Conservation (phyloP, 1,140 invertebrate species). For the Trigoniulus corallinus region DNA sequence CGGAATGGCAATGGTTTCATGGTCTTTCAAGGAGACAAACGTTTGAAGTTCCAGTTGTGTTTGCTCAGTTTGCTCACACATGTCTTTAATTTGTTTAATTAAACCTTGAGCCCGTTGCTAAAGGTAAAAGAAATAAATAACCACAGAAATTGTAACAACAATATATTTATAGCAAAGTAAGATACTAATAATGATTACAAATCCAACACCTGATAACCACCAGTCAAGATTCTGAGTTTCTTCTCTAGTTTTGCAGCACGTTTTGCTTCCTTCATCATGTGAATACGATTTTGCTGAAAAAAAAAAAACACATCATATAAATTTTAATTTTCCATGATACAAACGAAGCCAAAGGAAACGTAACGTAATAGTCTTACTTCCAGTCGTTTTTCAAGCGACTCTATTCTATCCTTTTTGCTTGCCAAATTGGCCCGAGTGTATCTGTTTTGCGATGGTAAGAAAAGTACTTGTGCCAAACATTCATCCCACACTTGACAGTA, state of each 20-base stretch:
- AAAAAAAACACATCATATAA: not conserved
- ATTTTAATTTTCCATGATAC: not conserved
- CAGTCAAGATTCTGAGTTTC: slow-evolving; percentile 85
- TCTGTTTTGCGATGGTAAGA: slow-evolving; percentile 67
- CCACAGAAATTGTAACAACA: not conserved
- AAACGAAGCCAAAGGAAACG: not conserved
- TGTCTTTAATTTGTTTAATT: slow-evolving; percentile 76
- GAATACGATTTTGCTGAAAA: slow-evolving; percentile 57
- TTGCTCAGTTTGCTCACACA: slow-evolving; percentile 79
- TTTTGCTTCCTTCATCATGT: slow-evolving; percentile 92
- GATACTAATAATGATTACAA: no score
- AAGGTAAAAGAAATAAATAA: slow-evolving; percentile 17
- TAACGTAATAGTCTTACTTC: no score
- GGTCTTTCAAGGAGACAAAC: slow-evolving; percentile 73
- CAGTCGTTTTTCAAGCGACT: slow-evolving; percentile 78
- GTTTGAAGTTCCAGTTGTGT: slow-evolving; percentile 75
- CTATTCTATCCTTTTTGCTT: slow-evolving; percentile 86
- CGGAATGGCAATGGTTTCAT: slow-evolving; percentile 80
- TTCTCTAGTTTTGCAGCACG: slow-evolving; percentile 94
- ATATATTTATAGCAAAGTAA: not conserved
- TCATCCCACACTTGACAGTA: slow-evolving; percentile 96
- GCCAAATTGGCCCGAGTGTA: slow-evolving; percentile 88
- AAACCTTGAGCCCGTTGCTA: slow-evolving; percentile 61
- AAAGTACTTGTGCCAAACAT: slow-evolving; percentile 72
- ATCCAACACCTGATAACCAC: slow-evolving; percentile 68